Conservation (phyloP, 2,113 vertebrate genomes). For the Centropristis striata region DNA sequence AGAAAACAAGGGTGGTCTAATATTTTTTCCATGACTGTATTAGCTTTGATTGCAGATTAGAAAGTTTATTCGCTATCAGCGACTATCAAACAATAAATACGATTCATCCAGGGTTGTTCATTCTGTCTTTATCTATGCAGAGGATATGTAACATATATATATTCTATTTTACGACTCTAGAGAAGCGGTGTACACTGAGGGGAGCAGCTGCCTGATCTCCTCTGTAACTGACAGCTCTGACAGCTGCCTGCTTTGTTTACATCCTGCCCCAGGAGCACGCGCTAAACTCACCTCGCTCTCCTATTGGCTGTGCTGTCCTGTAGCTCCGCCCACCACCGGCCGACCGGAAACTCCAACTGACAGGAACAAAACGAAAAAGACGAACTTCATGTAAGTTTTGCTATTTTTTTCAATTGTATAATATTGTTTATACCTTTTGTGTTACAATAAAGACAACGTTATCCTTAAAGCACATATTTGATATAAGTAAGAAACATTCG, state of each 20-base stretch:
- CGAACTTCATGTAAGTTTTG: not conserved
- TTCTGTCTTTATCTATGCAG: not conserved
- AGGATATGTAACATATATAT: not conserved
- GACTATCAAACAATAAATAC: too few relatives aligned
- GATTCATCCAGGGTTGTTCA: too few relatives aligned
- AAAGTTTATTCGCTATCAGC: too few relatives aligned
- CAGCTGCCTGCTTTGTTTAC: constrained; percentile 63
- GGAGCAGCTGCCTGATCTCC: not conserved
- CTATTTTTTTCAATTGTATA: too few relatives aligned
- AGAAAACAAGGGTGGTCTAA: too few relatives aligned
- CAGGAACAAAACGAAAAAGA: not conserved
- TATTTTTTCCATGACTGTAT: too few relatives aligned
- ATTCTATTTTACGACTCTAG: not conserved
- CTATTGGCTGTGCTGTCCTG: constrained; percentile 40
- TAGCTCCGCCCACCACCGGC: constrained; percentile 20
- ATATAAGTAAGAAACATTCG: not conserved
- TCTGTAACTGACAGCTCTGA: not conserved
- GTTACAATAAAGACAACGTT: fast-evolving
- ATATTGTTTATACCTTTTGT: too few relatives aligned
- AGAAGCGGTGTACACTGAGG: not conserved
- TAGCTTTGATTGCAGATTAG: too few relatives aligned
- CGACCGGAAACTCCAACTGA: not conserved
- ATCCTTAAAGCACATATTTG: not conserved
- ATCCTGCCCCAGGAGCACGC: constrained; percentile 48
- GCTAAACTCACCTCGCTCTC: constrained; percentile 27